Evolutionary conservation across 1,140 invertebrate genomes (phyloP), one percentile per base, ranked within the genome.

Genomic region (Cherax destructor): DNA sequence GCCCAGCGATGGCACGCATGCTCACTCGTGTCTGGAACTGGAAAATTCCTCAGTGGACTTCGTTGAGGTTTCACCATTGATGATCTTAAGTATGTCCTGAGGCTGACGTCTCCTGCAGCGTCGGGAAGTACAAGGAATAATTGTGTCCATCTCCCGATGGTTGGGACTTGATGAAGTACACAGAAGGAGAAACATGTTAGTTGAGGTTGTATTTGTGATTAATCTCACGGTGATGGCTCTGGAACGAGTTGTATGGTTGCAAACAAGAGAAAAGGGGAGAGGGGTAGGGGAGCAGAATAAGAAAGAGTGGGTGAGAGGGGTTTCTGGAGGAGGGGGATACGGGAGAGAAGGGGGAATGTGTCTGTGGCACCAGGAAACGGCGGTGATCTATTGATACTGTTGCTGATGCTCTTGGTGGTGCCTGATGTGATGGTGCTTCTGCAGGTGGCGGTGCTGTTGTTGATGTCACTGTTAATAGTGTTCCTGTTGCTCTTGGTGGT

Each of bases 31-130:
- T 30, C 79, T 65, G 76, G 87, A 80, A 83, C 87, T 88, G 87
- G 87, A 88, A 88, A 88, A 88, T 88, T 88, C 87, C 87, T 80
- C 87, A 83, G 41, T 83, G 52, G 24, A 52, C 79, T 88, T 88
- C 87, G 87, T 88, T 65, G 61, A 72, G 49, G 78, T 83, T 88
- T 88, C 87, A 81, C 65, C 24, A 59, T 56, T 81, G 87, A 88
- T 88, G 79, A 81, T 81, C 87, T 41, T 49, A 5, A 65, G 61
- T 65, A 18, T 21, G 61, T 65, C 61, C 13, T 6, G 61, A 65
- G 61, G 61, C 52, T 56, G 5, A 13, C 13, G 52, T 56, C 9
- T 56, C 2, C 52, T 13, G 30, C 52, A 56, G 7, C 52, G 52
- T 13, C 13, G 52, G 9, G 52, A 10, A 9, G 1, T 56, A 13